A percentile compares a stretch with the other conserved stretches of the same genome.
Conservation (phyloP, 2,113 vertebrate species). For the Sitta europaea region DNA sequence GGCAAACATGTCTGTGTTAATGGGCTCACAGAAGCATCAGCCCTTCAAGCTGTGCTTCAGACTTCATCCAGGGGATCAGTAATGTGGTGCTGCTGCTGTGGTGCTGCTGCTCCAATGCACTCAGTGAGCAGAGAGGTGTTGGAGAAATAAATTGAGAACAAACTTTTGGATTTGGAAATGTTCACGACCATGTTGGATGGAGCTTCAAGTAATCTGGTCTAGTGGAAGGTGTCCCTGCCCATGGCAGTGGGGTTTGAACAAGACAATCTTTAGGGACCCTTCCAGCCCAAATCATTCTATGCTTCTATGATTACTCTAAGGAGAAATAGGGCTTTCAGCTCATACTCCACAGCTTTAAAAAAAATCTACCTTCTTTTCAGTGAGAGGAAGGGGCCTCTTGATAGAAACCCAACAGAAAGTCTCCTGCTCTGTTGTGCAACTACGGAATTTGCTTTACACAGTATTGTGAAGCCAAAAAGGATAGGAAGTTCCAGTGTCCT, state of each 20-base stretch:
- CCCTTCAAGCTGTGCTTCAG: neutral
- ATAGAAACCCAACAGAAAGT: neutral
- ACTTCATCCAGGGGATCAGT: neutral
- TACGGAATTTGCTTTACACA: neutral
- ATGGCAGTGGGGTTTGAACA: neutral
- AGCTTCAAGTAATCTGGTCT: neutral
- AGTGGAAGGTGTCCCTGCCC: neutral
- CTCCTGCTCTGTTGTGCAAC: neutral
- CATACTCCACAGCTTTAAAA: neutral
- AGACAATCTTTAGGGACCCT: neutral
- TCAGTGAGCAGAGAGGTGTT: neutral
- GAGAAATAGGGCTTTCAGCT: neutral
- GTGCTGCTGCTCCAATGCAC: neutral
- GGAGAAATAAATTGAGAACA: neutral
- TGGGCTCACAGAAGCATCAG: neutral
- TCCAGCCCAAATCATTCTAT: neutral
- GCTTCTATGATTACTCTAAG: neutral
- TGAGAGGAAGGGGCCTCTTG: neutral
- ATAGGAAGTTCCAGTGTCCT: neutral
- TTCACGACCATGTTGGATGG: neutral
- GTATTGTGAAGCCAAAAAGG: neutral
- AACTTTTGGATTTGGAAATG: neutral
- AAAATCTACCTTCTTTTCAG: neutral
- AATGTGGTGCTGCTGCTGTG: neutral
- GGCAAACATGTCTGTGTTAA: neutral